Evolutionary conservation across 2,113 vertebrate genomes (phyloP), one percentile per base, ranked within the genome.

Genomic region (Trogon melanurus): DNA sequence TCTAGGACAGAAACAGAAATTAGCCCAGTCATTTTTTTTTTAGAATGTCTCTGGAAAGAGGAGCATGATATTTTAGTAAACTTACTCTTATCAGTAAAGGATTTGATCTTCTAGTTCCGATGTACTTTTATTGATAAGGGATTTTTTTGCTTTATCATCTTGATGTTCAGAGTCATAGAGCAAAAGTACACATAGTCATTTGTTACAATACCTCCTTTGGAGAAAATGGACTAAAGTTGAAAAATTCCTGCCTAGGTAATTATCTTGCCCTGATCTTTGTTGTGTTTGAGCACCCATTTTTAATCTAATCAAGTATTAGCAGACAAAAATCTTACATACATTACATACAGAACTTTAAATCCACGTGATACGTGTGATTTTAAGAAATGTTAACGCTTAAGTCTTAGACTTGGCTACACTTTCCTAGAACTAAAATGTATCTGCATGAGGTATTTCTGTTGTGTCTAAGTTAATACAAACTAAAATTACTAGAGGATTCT

Each of bases 401-500:
- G 51, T 78, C 29, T 67, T 80, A 26, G 2, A 80, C 54, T 80
- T 78, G 38, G 54, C 44, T 74, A 17, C 5, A 21, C 17, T 88
- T 67, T 80, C 32, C 44, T 45, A 80, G 56, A 89, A 16, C 51
- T 92, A 51, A 93, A 85, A 60, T 51, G 32, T 38, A 36, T 78
- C 48, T 92, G 75, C 79, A 54, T 74, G 76, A 91, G n/a, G 32
- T 93, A 67, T 80, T 92, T 50, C 48, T 83, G 34, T 66, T 83
- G 25, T 86, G 36, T 86, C 90, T 70, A 80, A 89, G 23, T 86
- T 84, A 88, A 90, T 58, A 13, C 27, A 64, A 88, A 64, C 69
- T 91, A 60, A 88, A 91, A 91, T 78, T 72, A 54, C 70, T 90
- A 88, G 32, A 84, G 32, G 47, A 64, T 95, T 95, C 48, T 93